Evolutionary conservation across 2,888 invertebrate species (phyloP).

Genomic region (Pachycephus smyrnensis): DNA sequence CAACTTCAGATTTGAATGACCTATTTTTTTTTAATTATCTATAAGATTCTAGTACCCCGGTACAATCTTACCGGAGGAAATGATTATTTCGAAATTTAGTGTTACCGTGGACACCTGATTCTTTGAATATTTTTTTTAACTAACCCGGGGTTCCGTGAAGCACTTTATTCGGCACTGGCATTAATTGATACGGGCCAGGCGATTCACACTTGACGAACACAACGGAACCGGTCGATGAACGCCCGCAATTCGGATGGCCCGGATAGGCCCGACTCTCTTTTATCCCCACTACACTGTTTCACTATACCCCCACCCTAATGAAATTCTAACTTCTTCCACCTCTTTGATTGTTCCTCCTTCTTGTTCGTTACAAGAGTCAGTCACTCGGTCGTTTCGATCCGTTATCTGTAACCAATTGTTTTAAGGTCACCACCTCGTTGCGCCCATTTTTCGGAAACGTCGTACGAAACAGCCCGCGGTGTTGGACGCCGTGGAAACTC

Average conservation of each 20-base stretch:
- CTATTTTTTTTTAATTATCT: not conserved
- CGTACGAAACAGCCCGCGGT: too few species aligned
- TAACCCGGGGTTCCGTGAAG: not conserved
- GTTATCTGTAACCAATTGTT: conserved; percentile 4
- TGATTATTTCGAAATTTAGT: not conserved
- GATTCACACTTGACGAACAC: conserved; percentile 18
- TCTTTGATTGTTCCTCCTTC: not conserved
- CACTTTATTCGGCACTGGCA: not conserved
- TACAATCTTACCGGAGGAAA: not conserved
- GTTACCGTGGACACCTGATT: not conserved
- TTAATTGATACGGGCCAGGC: conserved; percentile 29
- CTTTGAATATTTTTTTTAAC: not conserved
- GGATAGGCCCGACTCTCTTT: not conserved
- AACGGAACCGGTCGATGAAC: not conserved
- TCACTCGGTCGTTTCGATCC: not conserved
- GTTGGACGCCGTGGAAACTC: not conserved
- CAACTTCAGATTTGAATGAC: not conserved
- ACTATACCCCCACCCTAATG: not conserved
- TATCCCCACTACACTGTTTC: not conserved
- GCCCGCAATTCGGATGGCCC: conserved; percentile 17
- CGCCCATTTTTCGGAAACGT: not conserved
- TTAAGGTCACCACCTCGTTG: not conserved
- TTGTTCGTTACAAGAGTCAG: not conserved
- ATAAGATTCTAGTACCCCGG: not conserved
- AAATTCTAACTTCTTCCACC: not conserved